phyloP scores from a whole-genome alignment of 2,888 invertebrate species.

The Blastobasis lacticolella region DNA sequence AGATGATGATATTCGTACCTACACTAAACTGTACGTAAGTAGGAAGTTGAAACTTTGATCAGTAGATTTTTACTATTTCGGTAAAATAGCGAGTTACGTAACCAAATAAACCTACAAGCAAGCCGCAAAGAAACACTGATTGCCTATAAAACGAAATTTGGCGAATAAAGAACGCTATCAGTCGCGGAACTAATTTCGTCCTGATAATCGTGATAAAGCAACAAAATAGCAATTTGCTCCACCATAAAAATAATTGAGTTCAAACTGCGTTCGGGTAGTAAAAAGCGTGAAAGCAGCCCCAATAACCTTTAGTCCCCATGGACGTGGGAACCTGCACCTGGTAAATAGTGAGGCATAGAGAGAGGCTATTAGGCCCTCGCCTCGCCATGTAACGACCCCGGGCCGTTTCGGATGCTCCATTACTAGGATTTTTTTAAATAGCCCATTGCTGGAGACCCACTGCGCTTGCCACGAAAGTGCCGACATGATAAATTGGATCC shows the following conservation, averaged over 20 bases:
- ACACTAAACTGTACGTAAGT: too few relatives aligned
- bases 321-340: constrained; percentile 65
- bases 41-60: too few relatives aligned
- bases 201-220: constrained; percentile 71
- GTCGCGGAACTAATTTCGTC: constrained; percentile 63
- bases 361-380: constrained; percentile 60
- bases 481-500: constrained; percentile 1
- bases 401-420: constrained; percentile 46
- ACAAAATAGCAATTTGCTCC: constrained; percentile 71
- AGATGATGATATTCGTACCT: too few relatives aligned
- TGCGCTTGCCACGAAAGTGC: neutral
- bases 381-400: constrained; percentile 52
- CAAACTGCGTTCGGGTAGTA: constrained; percentile 72
- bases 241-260: constrained; percentile 74
- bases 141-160: constrained; percentile 23
- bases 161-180: constrained; percentile 50
- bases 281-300: constrained; percentile 71
- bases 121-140: too few relatives aligned
- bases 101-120: constrained; percentile 1
- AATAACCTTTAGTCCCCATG: constrained; percentile 66
- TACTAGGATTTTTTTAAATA: constrained; percentile 36
- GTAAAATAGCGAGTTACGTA: too few relatives aligned
- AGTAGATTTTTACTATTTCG: too few relatives aligned
- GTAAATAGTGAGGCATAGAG: constrained; percentile 46
- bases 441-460: constrained; percentile 19